Percentiles rank a stretch among this genome's conserved stretches.
These are phyloP conservation scores for Lordiphosa mommai DNA, from an alignment of 1,140 invertebrate genomes.

Conservation along the genomic window DNA sequence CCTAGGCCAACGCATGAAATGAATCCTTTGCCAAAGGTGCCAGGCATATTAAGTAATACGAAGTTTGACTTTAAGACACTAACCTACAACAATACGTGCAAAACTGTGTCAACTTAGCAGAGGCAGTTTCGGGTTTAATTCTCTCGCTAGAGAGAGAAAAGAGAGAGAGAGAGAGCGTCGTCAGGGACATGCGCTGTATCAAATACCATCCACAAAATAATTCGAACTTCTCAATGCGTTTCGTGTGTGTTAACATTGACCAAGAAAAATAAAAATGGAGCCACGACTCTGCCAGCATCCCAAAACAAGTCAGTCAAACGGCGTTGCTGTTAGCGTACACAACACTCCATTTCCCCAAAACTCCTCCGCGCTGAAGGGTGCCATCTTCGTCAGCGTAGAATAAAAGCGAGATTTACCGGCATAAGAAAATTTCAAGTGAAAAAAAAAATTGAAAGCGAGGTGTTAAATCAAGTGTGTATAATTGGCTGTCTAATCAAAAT, in stretches of 20 bases:
- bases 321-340: constrained; percentile 71
- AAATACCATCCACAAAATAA: constrained; percentile 59
- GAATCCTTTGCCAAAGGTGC: constrained; percentile 46
- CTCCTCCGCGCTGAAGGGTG: not conserved
- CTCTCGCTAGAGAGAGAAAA: constrained; percentile 8
- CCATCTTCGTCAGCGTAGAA: not conserved
- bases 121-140: too few species aligned
- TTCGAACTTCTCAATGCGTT: constrained; percentile 42
- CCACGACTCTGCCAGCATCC: constrained; percentile 46
- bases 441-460: not conserved
- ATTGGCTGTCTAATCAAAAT: constrained; percentile 26
- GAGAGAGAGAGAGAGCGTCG: not conserved
- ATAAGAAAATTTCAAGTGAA: constrained; percentile 6
- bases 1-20: constrained; percentile 15
- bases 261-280: constrained; percentile 41
- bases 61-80: constrained; percentile 43
- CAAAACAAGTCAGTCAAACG: constrained; percentile 52
- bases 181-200: constrained; percentile 34
- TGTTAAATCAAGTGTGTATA: constrained; percentile 38
- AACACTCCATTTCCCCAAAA: constrained; percentile 52
- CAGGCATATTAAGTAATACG: constrained; percentile 69
- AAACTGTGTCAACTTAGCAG: constrained; percentile 49
- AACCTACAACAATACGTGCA: constrained; percentile 61
- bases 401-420: constrained; percentile 44
- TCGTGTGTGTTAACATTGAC: constrained; percentile 58